Percentiles rank a stretch among this genome's conserved stretches.
Conservation (phyloP, 2,113 vertebrate species). For the Chamaea fasciata region DNA sequence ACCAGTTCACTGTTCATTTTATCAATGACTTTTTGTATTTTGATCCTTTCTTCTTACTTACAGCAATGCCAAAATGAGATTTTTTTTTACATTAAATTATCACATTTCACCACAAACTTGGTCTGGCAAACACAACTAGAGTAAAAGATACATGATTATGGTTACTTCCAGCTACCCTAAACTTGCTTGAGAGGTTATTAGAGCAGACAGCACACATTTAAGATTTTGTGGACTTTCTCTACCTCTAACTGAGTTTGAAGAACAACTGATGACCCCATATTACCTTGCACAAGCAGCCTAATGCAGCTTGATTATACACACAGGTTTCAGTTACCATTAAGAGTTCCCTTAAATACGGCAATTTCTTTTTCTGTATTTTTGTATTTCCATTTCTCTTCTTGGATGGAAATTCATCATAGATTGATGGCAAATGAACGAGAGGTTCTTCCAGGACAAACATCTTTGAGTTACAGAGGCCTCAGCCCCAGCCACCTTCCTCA, state of each 20-base stretch:
- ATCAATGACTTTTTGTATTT: not conserved
- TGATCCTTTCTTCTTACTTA: not conserved
- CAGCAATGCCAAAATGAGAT: not conserved
- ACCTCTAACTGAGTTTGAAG: not conserved
- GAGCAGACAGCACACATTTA: not conserved
- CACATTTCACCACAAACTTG: not conserved
- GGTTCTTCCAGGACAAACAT: not conserved
- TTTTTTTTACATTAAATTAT: not conserved
- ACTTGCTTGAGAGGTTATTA: not conserved
- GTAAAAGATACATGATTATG: not conserved
- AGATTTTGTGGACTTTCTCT: not conserved
- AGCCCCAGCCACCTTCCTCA: not conserved
- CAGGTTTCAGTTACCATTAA: not conserved
- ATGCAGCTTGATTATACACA: not conserved
- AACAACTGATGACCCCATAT: fast-evolving
- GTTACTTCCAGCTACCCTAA: not conserved
- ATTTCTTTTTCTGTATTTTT: not conserved
- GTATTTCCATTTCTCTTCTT: not conserved
- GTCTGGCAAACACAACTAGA: not conserved
- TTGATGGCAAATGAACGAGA: not conserved
- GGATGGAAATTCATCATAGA: not conserved
- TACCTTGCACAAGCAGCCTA: not conserved
- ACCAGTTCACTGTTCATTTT: not conserved
- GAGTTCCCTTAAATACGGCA: not conserved
- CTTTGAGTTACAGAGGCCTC: not conserved